Evolutionary conservation across 1,140 invertebrate genomes (phyloP).

Genomic region (Heliconius hermathena): DNA sequence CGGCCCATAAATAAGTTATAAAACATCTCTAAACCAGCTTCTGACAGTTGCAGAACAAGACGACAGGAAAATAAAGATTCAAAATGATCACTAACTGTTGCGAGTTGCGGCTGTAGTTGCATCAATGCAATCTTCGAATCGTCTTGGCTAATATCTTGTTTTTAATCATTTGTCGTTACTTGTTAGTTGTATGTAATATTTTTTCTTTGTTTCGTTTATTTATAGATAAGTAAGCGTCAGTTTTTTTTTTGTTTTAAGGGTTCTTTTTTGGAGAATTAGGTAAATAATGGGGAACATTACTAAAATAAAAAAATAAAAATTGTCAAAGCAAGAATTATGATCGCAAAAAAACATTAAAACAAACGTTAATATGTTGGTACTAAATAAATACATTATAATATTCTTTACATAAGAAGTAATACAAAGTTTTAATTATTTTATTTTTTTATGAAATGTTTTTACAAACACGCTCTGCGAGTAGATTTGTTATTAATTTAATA

Average conservation of each 20-base stretch:
- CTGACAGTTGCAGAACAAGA: conserved; percentile 16
- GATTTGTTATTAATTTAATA: neutral
- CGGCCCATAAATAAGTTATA: neutral
- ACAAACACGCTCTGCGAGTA: neutral
- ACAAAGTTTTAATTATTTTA: neutral
- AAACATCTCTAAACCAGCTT: conserved; percentile 4
- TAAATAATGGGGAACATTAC: too few relatives aligned
- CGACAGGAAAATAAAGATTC: conserved; percentile 11
- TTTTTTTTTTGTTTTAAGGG: too few relatives aligned
- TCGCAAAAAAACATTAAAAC: too few relatives aligned
- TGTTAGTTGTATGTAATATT: neutral
- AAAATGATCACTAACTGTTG: conserved; percentile 20
- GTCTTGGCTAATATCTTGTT: conserved; percentile 11
- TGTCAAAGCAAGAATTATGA: too few relatives aligned
- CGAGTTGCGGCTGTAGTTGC: neutral
- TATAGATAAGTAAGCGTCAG: neutral
- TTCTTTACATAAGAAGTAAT: neutral
- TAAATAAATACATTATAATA: neutral
- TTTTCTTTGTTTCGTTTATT: neutral
- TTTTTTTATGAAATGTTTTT: neutral
- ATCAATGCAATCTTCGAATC: conserved; percentile 16
- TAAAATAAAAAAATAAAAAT: too few relatives aligned
- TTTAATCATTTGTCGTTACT: neutral
- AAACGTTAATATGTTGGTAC: too few relatives aligned
- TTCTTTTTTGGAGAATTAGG: too few relatives aligned